A percentile compares a stretch with the other conserved stretches of the same genome.
Conservation (phyloP, 2,888 invertebrate species). For the Conus canariensis region DNA sequence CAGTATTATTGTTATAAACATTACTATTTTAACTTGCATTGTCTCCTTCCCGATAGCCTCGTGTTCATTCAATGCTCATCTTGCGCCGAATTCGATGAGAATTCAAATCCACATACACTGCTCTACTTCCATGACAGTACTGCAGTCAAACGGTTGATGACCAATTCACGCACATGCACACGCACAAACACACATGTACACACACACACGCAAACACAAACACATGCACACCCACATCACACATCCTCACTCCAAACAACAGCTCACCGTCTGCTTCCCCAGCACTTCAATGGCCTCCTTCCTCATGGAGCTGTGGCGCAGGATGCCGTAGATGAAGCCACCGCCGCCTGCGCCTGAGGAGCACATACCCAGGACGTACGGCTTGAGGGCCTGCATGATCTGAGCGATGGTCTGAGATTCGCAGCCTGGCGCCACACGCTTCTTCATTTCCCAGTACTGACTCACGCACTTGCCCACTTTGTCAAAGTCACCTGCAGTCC, state of each 20-base stretch:
- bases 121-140: neutral
- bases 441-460: constrained; percentile 79
- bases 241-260: neutral
- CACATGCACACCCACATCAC: neutral
- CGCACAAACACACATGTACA: constrained; percentile 3
- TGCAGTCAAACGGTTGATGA: neutral
- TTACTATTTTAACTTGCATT: no score
- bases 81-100: no score
- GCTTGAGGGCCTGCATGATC: constrained; percentile 73
- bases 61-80: no score
- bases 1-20: no score
- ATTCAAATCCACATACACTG: neutral
- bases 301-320: constrained; percentile 61
- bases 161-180: neutral
- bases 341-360: constrained; percentile 80
- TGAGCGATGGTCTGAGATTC: constrained; percentile 75
- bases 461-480: constrained; percentile 75
- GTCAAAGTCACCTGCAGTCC: constrained; percentile 72
- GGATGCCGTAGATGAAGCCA: constrained; percentile 78
- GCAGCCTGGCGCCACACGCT: constrained; percentile 79
- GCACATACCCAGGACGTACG: constrained; percentile 73
- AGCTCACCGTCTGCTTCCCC: constrained; percentile 44
- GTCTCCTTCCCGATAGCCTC: no score
- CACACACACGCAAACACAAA: neutral
- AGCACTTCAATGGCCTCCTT: constrained; percentile 38